Evolutionary conservation across 2,888 invertebrate genomes (phyloP).

Genomic region (Macrophya alboannulata): DNA sequence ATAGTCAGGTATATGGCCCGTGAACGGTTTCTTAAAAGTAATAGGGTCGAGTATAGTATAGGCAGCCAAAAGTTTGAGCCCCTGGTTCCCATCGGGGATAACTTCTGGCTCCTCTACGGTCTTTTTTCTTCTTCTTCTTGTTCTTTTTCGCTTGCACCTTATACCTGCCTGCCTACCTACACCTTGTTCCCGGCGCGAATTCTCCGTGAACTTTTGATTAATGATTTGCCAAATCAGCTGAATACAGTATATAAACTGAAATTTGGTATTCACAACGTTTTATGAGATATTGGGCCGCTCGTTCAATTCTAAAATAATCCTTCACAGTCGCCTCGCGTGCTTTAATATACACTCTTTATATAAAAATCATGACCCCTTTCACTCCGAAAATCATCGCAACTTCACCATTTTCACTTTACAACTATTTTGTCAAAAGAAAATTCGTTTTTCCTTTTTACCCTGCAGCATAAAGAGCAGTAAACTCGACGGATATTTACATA

Average conservation of each 20-base stretch:
- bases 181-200: not conserved
- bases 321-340: not conserved
- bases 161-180: not conserved
- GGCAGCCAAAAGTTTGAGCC: conserved; percentile 46
- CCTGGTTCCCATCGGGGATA: conserved; percentile 28
- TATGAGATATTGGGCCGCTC: not conserved
- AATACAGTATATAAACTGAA: not conserved
- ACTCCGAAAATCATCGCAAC: not conserved
- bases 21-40: conserved; percentile 53
- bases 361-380: not conserved
- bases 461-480: not conserved
- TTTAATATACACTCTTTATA: not conserved
- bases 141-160: not conserved
- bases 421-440: not conserved
- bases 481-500: conserved; percentile 23
- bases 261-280: conserved; percentile 26
- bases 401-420: not conserved
- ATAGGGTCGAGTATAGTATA: conserved; percentile 32
- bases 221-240: conserved; percentile 46
- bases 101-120: conserved; percentile 11
- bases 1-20: conserved; percentile 30
- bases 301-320: not conserved
- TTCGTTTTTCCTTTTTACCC: not conserved
- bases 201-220: conserved; percentile 45
- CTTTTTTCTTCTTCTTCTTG: not conserved